Evolutionary conservation across 1,140 invertebrate species (phyloP).

Genomic region (Caenorhabditis inopinata): DNA sequence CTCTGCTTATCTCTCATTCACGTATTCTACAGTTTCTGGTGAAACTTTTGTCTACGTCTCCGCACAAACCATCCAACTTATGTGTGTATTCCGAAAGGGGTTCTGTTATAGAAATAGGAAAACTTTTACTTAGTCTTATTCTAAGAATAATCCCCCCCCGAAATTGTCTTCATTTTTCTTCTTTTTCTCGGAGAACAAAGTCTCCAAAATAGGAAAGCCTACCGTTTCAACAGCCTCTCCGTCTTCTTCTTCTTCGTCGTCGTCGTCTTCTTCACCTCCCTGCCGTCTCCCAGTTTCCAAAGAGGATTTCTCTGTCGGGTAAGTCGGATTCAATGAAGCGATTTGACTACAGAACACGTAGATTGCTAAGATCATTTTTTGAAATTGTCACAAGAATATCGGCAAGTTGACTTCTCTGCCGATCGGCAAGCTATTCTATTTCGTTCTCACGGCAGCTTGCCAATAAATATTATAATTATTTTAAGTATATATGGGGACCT

Average conservation of each 20-base stretch:
- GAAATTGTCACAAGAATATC: too few relatives aligned
- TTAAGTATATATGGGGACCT: too few relatives aligned
- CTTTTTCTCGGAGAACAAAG: background rate
- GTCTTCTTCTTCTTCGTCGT: background rate
- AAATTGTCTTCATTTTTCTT: background rate
- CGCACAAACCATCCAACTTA: background rate
- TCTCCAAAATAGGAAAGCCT: background rate
- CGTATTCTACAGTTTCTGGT: constrained; percentile 28
- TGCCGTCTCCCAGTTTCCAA: background rate
- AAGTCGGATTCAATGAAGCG: background rate
- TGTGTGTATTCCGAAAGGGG: background rate
- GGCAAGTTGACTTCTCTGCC: too few relatives aligned
- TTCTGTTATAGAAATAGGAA: constrained; percentile 3
- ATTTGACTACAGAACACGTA: too few relatives aligned
- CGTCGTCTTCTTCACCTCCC: background rate
- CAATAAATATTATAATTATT: too few relatives aligned
- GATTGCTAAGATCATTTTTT: too few relatives aligned
- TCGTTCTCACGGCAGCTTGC: too few relatives aligned
- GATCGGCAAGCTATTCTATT: too few relatives aligned
- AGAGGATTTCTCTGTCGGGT: constrained; percentile 12
- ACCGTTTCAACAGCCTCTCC: constrained; percentile 11
- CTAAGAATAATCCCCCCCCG: constrained; percentile 26
- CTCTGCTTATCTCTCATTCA: background rate
- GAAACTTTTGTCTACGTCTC: background rate
- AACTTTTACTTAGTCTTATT: background rate